phyloP scores from a whole-genome alignment of 2,113 vertebrate species.

The Thalassarche chlororhynchos region DNA sequence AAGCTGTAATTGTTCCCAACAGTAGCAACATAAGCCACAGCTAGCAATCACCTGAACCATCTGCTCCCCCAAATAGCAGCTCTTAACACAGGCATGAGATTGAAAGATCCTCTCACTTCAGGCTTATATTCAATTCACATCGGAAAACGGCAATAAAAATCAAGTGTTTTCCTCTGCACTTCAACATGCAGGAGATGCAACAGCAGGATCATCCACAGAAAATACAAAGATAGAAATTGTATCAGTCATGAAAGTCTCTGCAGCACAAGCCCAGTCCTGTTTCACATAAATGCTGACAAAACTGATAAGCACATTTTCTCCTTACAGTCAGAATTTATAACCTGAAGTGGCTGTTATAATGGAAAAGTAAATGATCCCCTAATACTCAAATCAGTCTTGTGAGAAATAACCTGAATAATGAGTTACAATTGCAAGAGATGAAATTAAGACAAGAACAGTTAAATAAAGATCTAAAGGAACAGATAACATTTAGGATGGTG shows the following conservation, averaged over 20 bases:
- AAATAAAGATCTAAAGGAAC: slow-evolving; percentile 30
- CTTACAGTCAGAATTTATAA: slow-evolving; percentile 65
- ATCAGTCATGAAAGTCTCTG: neutral
- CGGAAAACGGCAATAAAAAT: neutral
- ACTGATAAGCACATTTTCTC: slow-evolving; percentile 60
- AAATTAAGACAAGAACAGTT: slow-evolving; percentile 71
- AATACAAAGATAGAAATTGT: neutral
- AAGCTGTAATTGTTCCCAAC: neutral
- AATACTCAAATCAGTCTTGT: slow-evolving; percentile 74
- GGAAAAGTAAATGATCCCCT: slow-evolving; percentile 70
- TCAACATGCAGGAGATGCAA: neutral
- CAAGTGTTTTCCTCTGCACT: neutral
- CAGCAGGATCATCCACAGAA: neutral
- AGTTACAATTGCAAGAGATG: slow-evolving; percentile 62
- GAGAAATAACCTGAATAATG: slow-evolving; percentile 75
- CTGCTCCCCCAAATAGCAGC: neutral
- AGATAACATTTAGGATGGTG: slow-evolving; percentile 29
- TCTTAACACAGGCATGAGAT: neutral
- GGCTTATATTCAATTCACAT: neutral
- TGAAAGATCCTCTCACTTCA: neutral
- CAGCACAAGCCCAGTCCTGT: neutral
- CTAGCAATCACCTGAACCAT: neutral
- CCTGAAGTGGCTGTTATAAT: slow-evolving; percentile 68
- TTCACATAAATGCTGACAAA: slow-evolving; percentile 52
- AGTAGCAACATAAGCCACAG: neutral